Conservation (phyloP, 2,888 invertebrate genomes). For the Nebria brevicollis region DNA sequence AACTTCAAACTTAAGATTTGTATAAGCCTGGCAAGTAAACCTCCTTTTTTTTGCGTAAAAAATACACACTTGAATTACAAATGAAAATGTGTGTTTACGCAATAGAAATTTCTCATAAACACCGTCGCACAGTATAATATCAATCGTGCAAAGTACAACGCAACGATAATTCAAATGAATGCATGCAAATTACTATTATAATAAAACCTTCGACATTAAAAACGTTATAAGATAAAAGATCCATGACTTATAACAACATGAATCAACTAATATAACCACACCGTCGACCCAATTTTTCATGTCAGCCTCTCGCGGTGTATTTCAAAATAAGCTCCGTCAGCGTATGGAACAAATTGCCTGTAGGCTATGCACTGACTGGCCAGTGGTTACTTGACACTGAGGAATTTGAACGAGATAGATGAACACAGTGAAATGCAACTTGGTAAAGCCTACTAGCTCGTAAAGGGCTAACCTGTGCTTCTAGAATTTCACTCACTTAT, state of each 20-base stretch:
- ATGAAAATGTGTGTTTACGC: neutral
- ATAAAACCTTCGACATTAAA: neutral
- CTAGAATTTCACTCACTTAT: too few relatives aligned
- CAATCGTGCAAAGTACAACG: neutral
- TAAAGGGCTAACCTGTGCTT: too few relatives aligned
- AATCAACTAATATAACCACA: neutral
- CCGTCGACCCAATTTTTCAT: neutral
- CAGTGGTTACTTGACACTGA: neutral
- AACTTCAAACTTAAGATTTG: too few relatives aligned
- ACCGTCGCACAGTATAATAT: neutral
- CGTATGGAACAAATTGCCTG: neutral
- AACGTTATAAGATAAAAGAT: neutral
- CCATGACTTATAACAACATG: neutral
- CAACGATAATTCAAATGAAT: neutral
- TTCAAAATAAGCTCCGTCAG: neutral
- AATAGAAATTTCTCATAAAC: neutral
- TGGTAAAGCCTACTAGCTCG: too few relatives aligned
- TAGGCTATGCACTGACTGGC: neutral
- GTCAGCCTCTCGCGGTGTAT: neutral
- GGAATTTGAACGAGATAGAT: too few relatives aligned
- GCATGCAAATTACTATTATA: constrained; percentile 1
- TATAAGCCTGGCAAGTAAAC: too few relatives aligned
- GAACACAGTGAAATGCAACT: too few relatives aligned
- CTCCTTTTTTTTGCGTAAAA: too few relatives aligned
- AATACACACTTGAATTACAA: neutral